A percentile compares a stretch with the other conserved stretches of the same genome.
These are phyloP conservation scores for Phodopus roborovskii DNA, from an alignment of 2,113 vertebrate genomes.

Conservation along the genomic window DNA sequence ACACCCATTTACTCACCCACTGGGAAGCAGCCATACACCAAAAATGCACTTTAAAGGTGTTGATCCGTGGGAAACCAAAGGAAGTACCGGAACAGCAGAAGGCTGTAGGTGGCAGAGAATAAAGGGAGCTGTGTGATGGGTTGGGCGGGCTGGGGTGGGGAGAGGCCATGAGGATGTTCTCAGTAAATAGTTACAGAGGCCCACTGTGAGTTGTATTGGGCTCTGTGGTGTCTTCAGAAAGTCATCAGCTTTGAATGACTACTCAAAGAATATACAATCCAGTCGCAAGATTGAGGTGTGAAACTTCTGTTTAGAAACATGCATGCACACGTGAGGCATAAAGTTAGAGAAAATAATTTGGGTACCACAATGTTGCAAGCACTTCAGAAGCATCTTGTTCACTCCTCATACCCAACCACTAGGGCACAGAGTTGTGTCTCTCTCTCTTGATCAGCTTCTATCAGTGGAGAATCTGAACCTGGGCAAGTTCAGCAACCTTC, in stretches of 20 bases:
- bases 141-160: neutral
- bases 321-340: neutral
- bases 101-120: neutral
- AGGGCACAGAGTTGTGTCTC: neutral
- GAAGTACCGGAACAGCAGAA: neutral
- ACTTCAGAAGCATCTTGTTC: neutral
- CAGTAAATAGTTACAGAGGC: neutral
- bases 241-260: neutral
- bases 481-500: neutral
- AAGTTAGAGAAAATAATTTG: neutral
- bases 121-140: neutral
- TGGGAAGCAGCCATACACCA: constrained; percentile 4
- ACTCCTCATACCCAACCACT: neutral
- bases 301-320: neutral
- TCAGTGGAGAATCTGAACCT: neutral
- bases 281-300: neutral
- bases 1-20: constrained; percentile 71
- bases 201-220: neutral
- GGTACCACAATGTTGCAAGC: neutral
- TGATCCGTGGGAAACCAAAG: neutral
- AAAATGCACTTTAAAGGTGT: constrained; percentile 43
- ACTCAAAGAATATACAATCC: neutral
- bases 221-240: neutral
- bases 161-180: neutral
- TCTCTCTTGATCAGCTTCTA: neutral